phyloP scores from a whole-genome alignment of 2,888 invertebrate genomes.

The Agonopterix alstromeriana region DNA sequence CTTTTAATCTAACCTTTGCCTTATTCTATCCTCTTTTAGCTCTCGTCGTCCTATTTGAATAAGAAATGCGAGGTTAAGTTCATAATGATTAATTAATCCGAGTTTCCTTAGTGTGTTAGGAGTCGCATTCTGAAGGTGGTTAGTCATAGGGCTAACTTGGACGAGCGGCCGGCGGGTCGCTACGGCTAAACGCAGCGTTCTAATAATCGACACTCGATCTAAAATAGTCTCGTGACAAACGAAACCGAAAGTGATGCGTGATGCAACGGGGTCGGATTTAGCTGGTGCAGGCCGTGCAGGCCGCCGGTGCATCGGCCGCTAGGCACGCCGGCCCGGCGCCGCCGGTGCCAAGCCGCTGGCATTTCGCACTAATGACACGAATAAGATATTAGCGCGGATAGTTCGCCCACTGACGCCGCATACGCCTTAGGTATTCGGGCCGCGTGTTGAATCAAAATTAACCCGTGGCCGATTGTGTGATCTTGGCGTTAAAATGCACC shows the following conservation, averaged over 20 bases:
- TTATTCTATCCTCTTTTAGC: constrained; percentile 24
- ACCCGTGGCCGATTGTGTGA: constrained; percentile 26
- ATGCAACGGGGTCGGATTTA: constrained; percentile 74
- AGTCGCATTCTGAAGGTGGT: constrained; percentile 20
- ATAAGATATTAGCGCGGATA: constrained; percentile 74
- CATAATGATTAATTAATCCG: constrained; percentile 41
- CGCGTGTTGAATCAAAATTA: constrained; percentile 52
- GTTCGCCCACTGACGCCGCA: constrained; percentile 42
- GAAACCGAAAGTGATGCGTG: constrained; percentile 73
- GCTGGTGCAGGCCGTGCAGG: constrained; percentile 42
- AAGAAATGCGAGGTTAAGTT: constrained; percentile 53
- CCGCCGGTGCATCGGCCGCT: constrained; percentile 61
- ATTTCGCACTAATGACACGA: constrained; percentile 75
- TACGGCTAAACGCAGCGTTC: constrained; percentile 62
- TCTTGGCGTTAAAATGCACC: constrained; percentile 5
- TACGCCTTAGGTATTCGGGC: constrained; percentile 50
- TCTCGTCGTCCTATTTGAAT: constrained; percentile 51
- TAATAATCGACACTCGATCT: constrained; percentile 72
- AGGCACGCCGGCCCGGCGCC: constrained; percentile 45
- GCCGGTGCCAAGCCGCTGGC: constrained; percentile 68
- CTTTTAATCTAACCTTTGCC: constrained; percentile 47
- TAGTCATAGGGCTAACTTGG: constrained; percentile 45
- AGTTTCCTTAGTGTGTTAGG: constrained; percentile 37
- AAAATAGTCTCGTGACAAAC: constrained; percentile 73
- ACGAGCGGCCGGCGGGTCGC: constrained; percentile 37